Conservation (phyloP, 2,888 invertebrate species). For the Atethmia centrago region DNA sequence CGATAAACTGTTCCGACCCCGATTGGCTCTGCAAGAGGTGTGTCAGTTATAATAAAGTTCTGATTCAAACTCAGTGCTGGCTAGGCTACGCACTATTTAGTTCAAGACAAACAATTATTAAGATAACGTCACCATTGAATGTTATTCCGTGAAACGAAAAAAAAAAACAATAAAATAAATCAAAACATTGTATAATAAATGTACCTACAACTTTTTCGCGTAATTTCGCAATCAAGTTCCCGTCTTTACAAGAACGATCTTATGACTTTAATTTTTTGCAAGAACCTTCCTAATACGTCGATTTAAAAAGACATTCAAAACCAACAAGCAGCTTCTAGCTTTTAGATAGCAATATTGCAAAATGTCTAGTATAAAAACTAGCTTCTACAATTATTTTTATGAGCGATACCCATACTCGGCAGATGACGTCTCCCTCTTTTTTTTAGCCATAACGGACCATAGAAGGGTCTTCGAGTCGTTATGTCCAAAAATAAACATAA, state of each 20-base stretch:
- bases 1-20: constrained; percentile 14
- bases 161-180: background rate
- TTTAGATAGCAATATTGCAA: constrained; percentile 3
- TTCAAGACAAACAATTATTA: constrained; percentile 19
- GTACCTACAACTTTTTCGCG: background rate
- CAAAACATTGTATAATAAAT: background rate
- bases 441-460: background rate
- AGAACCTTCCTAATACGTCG: constrained; percentile 20
- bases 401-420: background rate
- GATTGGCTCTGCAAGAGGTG: constrained; percentile 1
- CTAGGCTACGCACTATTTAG: constrained; percentile 14
- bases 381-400: constrained; percentile 1
- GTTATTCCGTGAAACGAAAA: constrained; percentile 6
- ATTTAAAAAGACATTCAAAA: constrained; percentile 25
- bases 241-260: background rate
- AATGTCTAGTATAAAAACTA: background rate
- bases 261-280: constrained; percentile 36
- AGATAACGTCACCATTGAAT: background rate
- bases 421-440: background rate
- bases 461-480: background rate
- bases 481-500: constrained; percentile 8
- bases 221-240: constrained; percentile 19
- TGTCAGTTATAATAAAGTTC: constrained; percentile 35
- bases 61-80: background rate
- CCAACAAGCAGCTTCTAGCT: background rate